These are phyloP conservation scores for Metacarcinus magister DNA, from an alignment of 2,888 invertebrate species.

Conservation along the genomic window DNA sequence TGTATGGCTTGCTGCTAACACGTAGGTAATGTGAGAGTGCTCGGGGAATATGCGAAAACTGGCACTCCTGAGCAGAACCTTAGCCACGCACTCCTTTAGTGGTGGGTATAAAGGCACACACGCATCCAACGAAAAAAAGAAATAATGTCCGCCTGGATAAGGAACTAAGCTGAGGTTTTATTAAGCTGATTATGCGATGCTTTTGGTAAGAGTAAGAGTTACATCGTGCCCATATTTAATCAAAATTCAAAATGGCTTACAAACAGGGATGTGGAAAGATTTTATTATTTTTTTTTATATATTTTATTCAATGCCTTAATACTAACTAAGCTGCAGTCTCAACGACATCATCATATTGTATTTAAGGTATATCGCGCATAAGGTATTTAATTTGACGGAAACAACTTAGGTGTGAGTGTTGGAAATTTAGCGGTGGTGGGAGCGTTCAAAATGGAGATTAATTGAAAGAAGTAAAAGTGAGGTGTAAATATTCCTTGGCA, in stretches of 20 bases:
- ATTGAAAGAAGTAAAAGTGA: too few relatives aligned
- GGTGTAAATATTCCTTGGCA: too few relatives aligned
- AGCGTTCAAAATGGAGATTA: too few relatives aligned
- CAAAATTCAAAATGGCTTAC: too few relatives aligned
- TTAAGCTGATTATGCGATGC: background rate
- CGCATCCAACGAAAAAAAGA: background rate
- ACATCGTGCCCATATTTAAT: background rate
- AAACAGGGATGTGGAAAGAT: too few relatives aligned
- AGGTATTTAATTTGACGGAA: background rate
- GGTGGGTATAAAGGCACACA: background rate
- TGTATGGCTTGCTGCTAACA: background rate
- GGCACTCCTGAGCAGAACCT: background rate
- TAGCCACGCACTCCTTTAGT: background rate
- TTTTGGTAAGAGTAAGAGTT: background rate
- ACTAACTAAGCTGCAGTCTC: background rate
- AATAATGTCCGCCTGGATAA: background rate
- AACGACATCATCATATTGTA: background rate
- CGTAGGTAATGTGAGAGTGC: conserved; percentile 30
- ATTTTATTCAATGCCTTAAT: background rate
- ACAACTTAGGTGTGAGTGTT: background rate
- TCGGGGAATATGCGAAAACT: background rate
- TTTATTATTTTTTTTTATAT: background rate
- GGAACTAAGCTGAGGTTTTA: background rate
- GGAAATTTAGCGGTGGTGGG: too few relatives aligned
- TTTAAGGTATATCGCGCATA: background rate